A percentile compares a stretch with the other conserved stretches of the same genome.
Evolutionary conservation across 2,888 invertebrate genomes (phyloP).

Genomic region (Drosophila parthenogenetica): DNA sequence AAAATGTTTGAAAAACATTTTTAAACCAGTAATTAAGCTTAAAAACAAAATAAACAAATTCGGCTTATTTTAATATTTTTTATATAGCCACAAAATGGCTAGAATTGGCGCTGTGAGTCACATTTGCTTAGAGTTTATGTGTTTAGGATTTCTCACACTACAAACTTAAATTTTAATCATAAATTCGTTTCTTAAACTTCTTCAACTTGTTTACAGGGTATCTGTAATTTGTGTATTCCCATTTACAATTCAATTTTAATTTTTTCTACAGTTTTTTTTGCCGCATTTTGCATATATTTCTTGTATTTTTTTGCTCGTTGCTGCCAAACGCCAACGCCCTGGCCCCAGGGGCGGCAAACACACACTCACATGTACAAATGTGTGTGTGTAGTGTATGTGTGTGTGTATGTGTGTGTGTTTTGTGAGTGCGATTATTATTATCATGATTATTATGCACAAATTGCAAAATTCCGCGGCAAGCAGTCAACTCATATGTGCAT

Average conservation of each 20-base stretch:
- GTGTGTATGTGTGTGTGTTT: slow-evolving; percentile 23
- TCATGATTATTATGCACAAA: slow-evolving; percentile 80
- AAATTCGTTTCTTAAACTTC: too few relatives aligned
- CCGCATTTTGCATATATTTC: slow-evolving; percentile 55
- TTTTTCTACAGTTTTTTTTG: slow-evolving; percentile 33
- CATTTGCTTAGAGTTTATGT: too few relatives aligned
- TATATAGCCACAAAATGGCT: neutral
- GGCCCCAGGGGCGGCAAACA: slow-evolving; percentile 55
- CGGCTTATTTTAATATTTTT: too few relatives aligned
- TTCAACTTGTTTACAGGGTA: slow-evolving; percentile 29
- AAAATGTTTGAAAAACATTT: too few relatives aligned
- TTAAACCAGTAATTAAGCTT: too few relatives aligned
- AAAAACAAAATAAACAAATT: too few relatives aligned
- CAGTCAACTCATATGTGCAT: slow-evolving; percentile 25
- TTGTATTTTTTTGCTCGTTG: slow-evolving; percentile 26
- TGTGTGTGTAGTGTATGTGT: slow-evolving; percentile 6
- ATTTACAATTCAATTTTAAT: neutral
- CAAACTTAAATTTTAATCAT: neutral
- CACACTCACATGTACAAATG: neutral
- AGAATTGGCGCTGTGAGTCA: too few relatives aligned
- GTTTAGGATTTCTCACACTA: too few relatives aligned
- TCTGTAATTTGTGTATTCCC: neutral
- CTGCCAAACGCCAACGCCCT: slow-evolving; percentile 73
- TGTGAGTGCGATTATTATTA: slow-evolving; percentile 74
- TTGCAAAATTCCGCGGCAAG: slow-evolving; percentile 77